phyloP scores from a whole-genome alignment of 2,888 invertebrate genomes.

The Troilus luridus region DNA sequence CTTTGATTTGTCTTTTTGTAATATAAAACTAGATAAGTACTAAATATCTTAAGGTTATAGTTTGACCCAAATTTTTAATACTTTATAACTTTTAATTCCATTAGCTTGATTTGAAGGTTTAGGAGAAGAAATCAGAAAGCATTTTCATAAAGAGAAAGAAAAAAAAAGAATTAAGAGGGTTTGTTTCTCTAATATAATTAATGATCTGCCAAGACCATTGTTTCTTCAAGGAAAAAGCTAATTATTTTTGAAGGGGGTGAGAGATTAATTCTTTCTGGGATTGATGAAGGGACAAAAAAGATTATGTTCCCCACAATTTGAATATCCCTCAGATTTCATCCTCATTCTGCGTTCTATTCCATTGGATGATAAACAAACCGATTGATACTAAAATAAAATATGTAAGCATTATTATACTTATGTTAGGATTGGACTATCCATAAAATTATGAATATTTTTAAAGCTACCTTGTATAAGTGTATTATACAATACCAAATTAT shows the following conservation, averaged over 20 bases:
- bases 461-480: too few species aligned
- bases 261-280: not conserved
- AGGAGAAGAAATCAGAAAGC: not conserved
- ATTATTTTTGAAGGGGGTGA: not conserved
- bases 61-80: too few species aligned
- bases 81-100: not conserved
- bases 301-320: not conserved
- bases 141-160: not conserved
- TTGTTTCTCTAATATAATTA: not conserved
- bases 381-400: not conserved
- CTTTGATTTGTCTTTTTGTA: too few species aligned
- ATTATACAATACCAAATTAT: too few species aligned
- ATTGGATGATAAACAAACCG: not conserved
- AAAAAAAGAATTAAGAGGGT: not conserved
- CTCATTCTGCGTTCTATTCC: not conserved
- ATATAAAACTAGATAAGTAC: too few species aligned
- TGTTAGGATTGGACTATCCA: too few species aligned
- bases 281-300: not conserved
- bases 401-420: too few species aligned
- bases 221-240: not conserved
- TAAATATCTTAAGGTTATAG: too few species aligned
- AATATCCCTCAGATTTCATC: not conserved
- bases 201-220: conserved; percentile 14
- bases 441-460: too few species aligned
- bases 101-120: not conserved